Percentiles rank a stretch among this genome's conserved stretches.
Evolutionary conservation across 2,113 vertebrate genomes (phyloP).

Genomic region (Corvus moneduloides): DNA sequence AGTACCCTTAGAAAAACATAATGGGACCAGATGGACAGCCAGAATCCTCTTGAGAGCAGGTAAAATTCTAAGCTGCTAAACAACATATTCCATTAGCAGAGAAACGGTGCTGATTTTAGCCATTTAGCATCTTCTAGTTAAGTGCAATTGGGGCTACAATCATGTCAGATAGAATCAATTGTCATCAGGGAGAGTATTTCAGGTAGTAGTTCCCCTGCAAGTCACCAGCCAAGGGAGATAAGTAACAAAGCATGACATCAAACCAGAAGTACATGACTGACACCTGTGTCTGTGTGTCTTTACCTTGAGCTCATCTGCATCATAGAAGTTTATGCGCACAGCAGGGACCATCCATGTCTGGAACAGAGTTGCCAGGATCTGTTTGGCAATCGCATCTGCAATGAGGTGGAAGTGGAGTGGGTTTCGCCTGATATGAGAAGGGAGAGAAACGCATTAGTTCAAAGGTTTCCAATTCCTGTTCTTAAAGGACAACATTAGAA

Average conservation of each 20-base stretch:
- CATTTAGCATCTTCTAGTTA: neutral
- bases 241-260: neutral
- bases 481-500: neutral
- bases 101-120: neutral
- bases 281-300: neutral
- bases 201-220: neutral
- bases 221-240: neutral
- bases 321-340: conserved; percentile 94
- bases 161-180: neutral
- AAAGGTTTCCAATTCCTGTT: neutral
- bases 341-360: conserved; percentile 99
- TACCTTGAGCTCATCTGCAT: conserved; percentile 97
- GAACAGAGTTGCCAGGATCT: conserved; percentile 94
- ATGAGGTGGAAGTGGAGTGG: conserved; percentile 98
- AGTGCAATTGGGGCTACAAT: neutral
- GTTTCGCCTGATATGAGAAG: conserved; percentile 82
- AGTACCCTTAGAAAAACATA: neutral
- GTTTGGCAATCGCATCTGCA: conserved; percentile 93
- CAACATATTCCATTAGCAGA: neutral
- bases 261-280: neutral
- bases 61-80: neutral
- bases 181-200: neutral
- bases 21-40: neutral
- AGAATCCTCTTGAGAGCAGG: neutral
- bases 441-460: neutral